Base-by-base conservation (phyloP, 2,797 vertebrate species). In the Eremophila alpestris region DNA sequence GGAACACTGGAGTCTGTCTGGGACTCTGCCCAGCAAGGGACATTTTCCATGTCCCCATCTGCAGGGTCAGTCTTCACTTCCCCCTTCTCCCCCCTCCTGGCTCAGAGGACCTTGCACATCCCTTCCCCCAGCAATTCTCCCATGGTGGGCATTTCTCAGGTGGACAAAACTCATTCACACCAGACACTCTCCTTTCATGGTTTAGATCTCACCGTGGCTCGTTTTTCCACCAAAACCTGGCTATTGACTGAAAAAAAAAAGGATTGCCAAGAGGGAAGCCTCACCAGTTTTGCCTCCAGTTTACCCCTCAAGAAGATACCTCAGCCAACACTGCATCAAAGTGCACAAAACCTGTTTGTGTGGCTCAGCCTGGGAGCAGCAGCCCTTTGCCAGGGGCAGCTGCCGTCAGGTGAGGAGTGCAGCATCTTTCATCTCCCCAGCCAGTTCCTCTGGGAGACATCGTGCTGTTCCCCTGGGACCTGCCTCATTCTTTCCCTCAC, bases 241-340 rank as follows among this genome's bases (percentile, higher is more conserved):
- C 26, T 77, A n/a, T 11, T 76, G 24, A 19, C 26, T 45, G 17
- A 41, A 16, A 40, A 55, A 30, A 59, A 40, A 55, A 30, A 59
- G 45, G 9, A 27, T 29, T 75, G 16, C 15, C 55, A 59, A 45
- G 11, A 24, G 29, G 62, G 32, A 29, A 32, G 26, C 18, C 23
- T 80, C 59, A 11, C 29, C 38, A 29, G 20, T n/a, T 51, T 51
- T 49, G 36, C 10, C 10, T 23, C 22, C 55, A 22, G 22, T 18
- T 55, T 56, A 34, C 23, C 11, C 17, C 45, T 74, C 60, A 34
- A 48, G 41, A 55, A 64, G 45, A 20, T 38, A 27, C 40, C 1
- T 0, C 2, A 3, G 48, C 74, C 52, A 48, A 2, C 30, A 18
- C 1, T 36, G 24, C 54, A 58, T 58, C 1, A 0, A 17, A 16